Evolutionary conservation across 2,888 invertebrate genomes (phyloP).

Genomic region (Hymenopus coronatus): DNA sequence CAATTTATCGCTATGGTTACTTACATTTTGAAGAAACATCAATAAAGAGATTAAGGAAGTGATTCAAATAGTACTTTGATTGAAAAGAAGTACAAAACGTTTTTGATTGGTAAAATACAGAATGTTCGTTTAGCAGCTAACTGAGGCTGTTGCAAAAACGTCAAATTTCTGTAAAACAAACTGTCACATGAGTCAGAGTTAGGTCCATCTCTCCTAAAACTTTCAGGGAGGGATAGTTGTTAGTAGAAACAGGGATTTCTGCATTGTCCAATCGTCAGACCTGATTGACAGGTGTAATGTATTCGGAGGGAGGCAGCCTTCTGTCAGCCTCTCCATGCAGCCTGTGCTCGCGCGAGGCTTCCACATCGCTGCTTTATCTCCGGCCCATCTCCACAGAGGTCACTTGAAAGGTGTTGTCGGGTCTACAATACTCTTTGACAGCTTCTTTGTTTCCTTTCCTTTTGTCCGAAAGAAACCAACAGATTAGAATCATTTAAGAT

Average conservation of each 20-base stretch:
- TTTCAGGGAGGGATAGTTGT: neutral
- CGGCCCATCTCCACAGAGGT: constrained; percentile 6
- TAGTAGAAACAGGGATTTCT: neutral
- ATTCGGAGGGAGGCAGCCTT: constrained; percentile 25
- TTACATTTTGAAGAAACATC: too few relatives aligned
- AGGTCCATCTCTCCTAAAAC: neutral
- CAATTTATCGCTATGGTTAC: too few relatives aligned
- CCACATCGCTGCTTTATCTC: constrained; percentile 11
- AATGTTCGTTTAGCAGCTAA: too few relatives aligned
- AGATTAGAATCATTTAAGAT: constrained; percentile 27
- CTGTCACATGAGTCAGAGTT: neutral
- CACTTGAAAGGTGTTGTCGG: constrained; percentile 28
- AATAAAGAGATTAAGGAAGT: too few relatives aligned
- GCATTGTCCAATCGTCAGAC: neutral
- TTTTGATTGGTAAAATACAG: too few relatives aligned
- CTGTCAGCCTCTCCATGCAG: neutral
- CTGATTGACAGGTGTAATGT: constrained; percentile 26
- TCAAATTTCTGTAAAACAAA: neutral
- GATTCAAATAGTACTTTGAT: too few relatives aligned
- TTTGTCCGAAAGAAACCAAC: constrained; percentile 27
- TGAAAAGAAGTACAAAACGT: too few relatives aligned
- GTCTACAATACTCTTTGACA: constrained; percentile 28
- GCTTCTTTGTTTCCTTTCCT: constrained; percentile 28
- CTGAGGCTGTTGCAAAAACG: neutral
- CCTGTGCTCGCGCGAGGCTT: neutral